Conservation (phyloP, 2,888 invertebrate species). For the Melanargia galathea region DNA sequence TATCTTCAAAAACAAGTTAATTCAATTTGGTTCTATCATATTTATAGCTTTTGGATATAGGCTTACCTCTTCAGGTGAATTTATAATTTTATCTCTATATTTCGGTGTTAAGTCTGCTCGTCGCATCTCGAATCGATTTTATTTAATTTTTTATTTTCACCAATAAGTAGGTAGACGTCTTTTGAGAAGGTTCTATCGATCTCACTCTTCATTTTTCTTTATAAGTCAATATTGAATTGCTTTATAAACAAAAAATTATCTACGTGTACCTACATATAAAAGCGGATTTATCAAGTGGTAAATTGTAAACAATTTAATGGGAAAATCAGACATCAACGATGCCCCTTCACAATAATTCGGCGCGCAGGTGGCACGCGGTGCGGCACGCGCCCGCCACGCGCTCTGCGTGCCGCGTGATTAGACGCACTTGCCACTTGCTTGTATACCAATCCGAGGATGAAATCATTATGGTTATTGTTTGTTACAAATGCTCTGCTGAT, state of each 20-base stretch:
- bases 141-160: too few species aligned
- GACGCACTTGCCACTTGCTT: conserved; percentile 68
- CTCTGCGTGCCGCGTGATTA: conserved; percentile 53
- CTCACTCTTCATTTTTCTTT: too few species aligned
- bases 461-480: conserved; percentile 56
- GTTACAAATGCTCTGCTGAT: conserved; percentile 30
- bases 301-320: conserved; percentile 23
- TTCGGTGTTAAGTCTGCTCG: too few species aligned
- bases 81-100: too few species aligned
- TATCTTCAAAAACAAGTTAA: conserved; percentile 16
- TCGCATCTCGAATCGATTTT: background rate
- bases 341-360: conserved; percentile 21
- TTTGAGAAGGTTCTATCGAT: too few species aligned
- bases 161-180: too few species aligned
- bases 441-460: conserved; percentile 58
- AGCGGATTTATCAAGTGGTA: conserved; percentile 1
- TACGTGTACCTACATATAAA: background rate
- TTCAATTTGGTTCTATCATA: conserved; percentile 3
- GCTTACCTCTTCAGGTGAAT: too few species aligned
- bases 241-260: background rate
- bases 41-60: background rate
- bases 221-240: too few species aligned
- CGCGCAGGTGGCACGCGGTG: conserved; percentile 62
- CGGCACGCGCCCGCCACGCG: conserved; percentile 55
- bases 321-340: conserved; percentile 27